A percentile compares a stretch with the other conserved stretches of the same genome.
These are phyloP conservation scores for Melanogrammus aeglefinus DNA, from an alignment of 2,797 vertebrate species.

Conservation along the genomic window DNA sequence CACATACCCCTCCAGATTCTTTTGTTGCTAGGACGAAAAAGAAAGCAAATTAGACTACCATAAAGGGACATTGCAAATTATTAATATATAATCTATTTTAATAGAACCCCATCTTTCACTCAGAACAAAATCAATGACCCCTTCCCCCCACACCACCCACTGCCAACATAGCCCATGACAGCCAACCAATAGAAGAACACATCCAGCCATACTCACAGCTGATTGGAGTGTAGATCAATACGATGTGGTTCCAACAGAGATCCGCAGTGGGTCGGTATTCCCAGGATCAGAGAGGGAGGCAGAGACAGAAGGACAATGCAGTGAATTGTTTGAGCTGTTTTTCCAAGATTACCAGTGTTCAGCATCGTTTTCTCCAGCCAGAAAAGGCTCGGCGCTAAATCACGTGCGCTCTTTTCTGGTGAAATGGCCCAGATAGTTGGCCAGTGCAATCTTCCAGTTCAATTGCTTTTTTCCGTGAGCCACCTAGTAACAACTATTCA, in stretches of 20 bases:
- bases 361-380: background rate
- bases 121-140: background rate
- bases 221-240: conserved; percentile 36
- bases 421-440: conserved; percentile 25
- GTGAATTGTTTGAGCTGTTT: conserved; percentile 21
- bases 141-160: background rate
- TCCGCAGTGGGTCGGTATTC: conserved; percentile 19
- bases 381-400: background rate
- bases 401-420: background rate
- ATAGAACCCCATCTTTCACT: background rate
- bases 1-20: conserved; percentile 98
- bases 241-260: conserved; percentile 25
- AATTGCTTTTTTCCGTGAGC: conserved; percentile 45
- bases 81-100: too few relatives aligned
- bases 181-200: background rate
- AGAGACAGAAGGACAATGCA: conserved; percentile 28
- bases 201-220: conserved; percentile 71
- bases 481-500: conserved; percentile 39
- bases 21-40: conserved; percentile 84
- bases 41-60: conserved; percentile 25
- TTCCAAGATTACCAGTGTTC: background rate
- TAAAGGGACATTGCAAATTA: background rate
- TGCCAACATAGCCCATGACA: background rate
- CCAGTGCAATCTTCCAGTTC: conserved; percentile 37
- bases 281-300: conserved; percentile 29